These are phyloP conservation scores for Micropterix aruncella DNA, from an alignment of 2,888 invertebrate species.

Conservation along the genomic window DNA sequence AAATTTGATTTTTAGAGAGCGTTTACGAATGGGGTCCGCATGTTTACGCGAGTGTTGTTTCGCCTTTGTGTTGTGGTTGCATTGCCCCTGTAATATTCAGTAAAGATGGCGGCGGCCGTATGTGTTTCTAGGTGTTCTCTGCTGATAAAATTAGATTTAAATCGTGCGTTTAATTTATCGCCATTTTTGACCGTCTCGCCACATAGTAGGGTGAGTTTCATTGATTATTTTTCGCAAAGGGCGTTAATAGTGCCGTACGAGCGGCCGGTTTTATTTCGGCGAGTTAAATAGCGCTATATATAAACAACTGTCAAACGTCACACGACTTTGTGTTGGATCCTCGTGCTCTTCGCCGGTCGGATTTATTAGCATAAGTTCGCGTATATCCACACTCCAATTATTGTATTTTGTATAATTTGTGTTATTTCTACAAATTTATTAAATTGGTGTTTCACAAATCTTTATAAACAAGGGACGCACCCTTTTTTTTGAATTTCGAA, in stretches of 20 bases:
- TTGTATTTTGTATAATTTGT: no score
- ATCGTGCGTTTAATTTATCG: constrained; percentile 41
- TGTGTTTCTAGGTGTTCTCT: constrained; percentile 45
- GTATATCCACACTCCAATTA: no score
- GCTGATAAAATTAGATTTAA: constrained; percentile 44
- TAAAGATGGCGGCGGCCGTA: constrained; percentile 47
- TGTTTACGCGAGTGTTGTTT: neutral
- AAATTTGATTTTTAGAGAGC: constrained; percentile 4
- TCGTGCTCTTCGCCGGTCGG: constrained; percentile 6
- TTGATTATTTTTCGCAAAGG: constrained; percentile 13
- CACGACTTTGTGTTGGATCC: constrained; percentile 3
- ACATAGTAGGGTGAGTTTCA: constrained; percentile 32
- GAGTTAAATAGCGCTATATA: constrained; percentile 2
- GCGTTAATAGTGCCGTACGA: no score
- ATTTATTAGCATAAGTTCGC: no score
- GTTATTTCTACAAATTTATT: no score
- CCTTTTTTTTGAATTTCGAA: no score
- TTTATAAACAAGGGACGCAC: no score
- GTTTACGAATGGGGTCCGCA: constrained; percentile 6
- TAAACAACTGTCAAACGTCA: constrained; percentile 9
- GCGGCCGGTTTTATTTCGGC: constrained; percentile 1
- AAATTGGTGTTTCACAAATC: no score
- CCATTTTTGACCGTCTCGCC: constrained; percentile 35
- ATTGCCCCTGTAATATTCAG: constrained; percentile 22
- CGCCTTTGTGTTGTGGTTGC: constrained; percentile 7